These are phyloP conservation scores for Babyrousa celebensis DNA, from an alignment of 2,797 vertebrate species.

Conservation along the genomic window DNA sequence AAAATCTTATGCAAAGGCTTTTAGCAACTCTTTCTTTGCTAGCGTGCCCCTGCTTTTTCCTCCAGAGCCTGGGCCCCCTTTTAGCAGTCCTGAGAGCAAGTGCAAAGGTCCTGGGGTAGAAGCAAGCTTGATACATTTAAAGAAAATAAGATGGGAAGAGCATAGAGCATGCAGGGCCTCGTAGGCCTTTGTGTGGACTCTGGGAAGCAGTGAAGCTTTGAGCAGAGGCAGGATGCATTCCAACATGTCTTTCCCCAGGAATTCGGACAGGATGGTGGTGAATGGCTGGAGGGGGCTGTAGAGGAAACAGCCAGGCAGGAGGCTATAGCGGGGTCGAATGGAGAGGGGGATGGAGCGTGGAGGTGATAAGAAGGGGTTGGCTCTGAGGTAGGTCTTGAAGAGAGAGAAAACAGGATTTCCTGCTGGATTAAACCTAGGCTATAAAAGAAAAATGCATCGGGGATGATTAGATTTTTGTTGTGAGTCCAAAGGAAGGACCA, in stretches of 20 bases:
- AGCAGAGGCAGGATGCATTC: not conserved
- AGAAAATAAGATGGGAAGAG: too few relatives aligned
- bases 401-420: not conserved
- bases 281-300: too few relatives aligned
- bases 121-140: not conserved
- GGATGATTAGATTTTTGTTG: not conserved
- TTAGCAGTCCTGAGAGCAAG: not conserved
- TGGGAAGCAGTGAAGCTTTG: not conserved
- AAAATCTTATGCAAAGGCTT: not conserved
- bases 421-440: not conserved
- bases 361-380: not conserved
- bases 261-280: not conserved
- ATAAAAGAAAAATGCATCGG: not conserved
- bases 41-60: not conserved
- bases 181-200: not conserved
- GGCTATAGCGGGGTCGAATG: not conserved
- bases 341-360: not conserved
- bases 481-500: not conserved
- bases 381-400: not conserved
- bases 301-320: not conserved
- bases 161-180: not conserved
- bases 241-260: not conserved
- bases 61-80: not conserved
- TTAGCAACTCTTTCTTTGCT: not conserved
- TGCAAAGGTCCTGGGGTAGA: slow-evolving; percentile 32